phyloP scores from a whole-genome alignment of 2,888 invertebrate species.

The Hirtodrosophila confusa region DNA sequence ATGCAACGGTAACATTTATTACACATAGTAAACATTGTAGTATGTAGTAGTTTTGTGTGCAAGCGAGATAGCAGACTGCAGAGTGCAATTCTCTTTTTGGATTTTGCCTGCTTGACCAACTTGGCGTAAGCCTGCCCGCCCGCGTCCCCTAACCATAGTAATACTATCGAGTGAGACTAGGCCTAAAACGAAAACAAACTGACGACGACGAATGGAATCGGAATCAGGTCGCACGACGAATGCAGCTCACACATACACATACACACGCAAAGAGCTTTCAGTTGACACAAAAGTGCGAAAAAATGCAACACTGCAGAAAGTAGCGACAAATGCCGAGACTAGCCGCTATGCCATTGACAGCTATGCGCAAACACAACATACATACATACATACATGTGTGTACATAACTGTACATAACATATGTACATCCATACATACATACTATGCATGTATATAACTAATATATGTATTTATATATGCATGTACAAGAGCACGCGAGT shows the following conservation, averaged over 20 bases:
- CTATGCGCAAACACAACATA: slow-evolving; percentile 61
- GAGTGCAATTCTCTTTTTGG: slow-evolving; percentile 12
- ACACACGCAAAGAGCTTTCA: slow-evolving; percentile 32
- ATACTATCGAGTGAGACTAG: slow-evolving; percentile 28
- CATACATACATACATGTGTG: slow-evolving; percentile 11
- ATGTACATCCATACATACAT: not conserved
- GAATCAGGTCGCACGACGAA: slow-evolving; percentile 63
- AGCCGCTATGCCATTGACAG: slow-evolving; percentile 68
- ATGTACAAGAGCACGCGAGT: slow-evolving; percentile 19
- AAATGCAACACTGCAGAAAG: slow-evolving; percentile 55
- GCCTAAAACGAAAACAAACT: slow-evolving; percentile 51
- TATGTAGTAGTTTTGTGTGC: slow-evolving; percentile 63
- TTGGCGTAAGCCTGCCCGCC: slow-evolving; percentile 14
- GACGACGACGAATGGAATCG: slow-evolving; percentile 57
- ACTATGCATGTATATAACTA: not conserved
- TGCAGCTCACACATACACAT: slow-evolving; percentile 43
- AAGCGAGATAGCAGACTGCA: slow-evolving; percentile 29
- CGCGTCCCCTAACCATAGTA: too few species aligned
- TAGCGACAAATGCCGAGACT: slow-evolving; percentile 12
- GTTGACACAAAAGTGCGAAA: slow-evolving; percentile 59
- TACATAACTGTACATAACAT: slow-evolving; percentile 1
- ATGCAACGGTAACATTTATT: slow-evolving; percentile 40
- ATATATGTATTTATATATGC: slow-evolving; percentile 9
- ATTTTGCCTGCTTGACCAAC: slow-evolving; percentile 40
- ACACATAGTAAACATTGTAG: slow-evolving; percentile 77